Evolutionary conservation across 2,113 vertebrate genomes (phyloP).

Genomic region (Tragelaphus imberbis): DNA sequence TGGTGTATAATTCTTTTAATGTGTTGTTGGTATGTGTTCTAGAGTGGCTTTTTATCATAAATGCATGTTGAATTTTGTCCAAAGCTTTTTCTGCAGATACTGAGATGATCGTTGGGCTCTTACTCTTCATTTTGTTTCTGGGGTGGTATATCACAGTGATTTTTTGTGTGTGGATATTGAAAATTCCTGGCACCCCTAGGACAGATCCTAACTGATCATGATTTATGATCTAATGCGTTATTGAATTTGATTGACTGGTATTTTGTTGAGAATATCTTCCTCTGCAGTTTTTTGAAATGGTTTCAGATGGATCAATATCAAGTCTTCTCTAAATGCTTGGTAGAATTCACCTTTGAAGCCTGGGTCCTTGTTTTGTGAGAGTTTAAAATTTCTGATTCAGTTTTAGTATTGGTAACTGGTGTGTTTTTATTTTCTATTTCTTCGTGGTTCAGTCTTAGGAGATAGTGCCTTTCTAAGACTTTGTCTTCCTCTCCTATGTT

Average conservation of each 20-base stretch:
- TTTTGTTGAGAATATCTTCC: not conserved
- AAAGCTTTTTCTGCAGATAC: not conserved
- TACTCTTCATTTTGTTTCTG: not conserved
- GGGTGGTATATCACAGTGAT: not conserved
- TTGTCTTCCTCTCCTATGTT: not conserved
- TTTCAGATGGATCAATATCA: not conserved
- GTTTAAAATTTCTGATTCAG: not conserved
- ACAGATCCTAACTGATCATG: not conserved
- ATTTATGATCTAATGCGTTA: not conserved
- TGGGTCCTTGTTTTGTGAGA: not conserved
- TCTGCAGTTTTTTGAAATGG: not conserved
- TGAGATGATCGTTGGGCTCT: not conserved
- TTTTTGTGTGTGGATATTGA: not conserved
- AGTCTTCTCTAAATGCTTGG: not conserved
- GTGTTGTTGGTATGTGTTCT: not conserved
- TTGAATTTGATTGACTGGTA: not conserved
- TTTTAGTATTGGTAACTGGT: not conserved
- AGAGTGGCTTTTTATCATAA: not conserved
- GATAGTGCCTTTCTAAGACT: not conserved
- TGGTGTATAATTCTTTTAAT: not conserved
- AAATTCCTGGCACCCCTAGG: not conserved
- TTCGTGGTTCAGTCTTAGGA: not conserved
- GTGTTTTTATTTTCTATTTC: not conserved
- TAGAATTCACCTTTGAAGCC: not conserved
- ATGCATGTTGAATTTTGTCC: not conserved